Conservation (phyloP, 2,113 vertebrate genomes). For the Hemiscyllium ocellatum region DNA sequence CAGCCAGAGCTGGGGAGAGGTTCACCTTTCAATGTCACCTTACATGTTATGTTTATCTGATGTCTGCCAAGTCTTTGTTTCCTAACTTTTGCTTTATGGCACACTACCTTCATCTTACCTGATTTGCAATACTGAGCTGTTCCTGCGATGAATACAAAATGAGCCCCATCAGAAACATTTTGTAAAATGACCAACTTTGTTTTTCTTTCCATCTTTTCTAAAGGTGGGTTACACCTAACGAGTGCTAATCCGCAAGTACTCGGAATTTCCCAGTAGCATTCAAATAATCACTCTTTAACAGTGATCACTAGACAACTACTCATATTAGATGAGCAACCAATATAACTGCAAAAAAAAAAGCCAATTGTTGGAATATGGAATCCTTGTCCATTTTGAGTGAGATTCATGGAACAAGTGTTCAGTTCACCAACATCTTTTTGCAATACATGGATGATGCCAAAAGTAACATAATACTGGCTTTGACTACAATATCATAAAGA, state of each 20-base stretch:
- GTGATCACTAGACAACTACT: not conserved
- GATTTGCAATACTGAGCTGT: not conserved
- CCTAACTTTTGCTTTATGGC: not conserved
- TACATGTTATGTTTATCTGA: not conserved
- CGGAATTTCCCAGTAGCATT: not conserved
- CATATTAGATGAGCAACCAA: not conserved
- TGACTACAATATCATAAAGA: not conserved
- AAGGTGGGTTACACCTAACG: not conserved
- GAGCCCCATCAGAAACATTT: not conserved
- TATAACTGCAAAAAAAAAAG: not conserved
- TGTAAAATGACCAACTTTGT: not conserved
- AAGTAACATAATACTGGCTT: not conserved
- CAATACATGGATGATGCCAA: not conserved
- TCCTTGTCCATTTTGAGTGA: not conserved
- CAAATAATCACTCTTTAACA: not conserved
- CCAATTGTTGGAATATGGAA: not conserved
- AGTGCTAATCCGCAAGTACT: not conserved
- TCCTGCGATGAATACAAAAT: not conserved
- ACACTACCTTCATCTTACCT: not conserved
- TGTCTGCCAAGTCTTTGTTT: not conserved
- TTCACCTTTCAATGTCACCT: constrained; percentile 22
- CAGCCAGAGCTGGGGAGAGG: not conserved
- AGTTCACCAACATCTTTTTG: no score
- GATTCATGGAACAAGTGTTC: not conserved
- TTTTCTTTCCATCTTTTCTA: not conserved